Percentiles rank a stretch among this genome's conserved stretches.
Conservation (phyloP, 2,888 invertebrate genomes). For the Pristionchus entomophagus region DNA sequence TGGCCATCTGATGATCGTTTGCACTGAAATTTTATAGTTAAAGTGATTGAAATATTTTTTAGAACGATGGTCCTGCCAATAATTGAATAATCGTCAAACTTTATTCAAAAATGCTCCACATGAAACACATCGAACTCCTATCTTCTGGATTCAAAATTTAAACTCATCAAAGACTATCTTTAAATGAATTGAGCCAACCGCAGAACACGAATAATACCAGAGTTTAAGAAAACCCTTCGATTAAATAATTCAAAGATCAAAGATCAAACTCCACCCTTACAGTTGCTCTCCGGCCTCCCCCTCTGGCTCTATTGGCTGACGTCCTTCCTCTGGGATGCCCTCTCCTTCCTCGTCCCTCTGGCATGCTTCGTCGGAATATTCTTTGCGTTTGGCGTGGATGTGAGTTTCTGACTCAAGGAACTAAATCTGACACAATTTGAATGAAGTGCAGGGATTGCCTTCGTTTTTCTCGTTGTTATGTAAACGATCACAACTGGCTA, state of each 20-base stretch:
- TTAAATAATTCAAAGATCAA: too few relatives aligned
- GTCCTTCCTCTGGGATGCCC: slow-evolving; percentile 67
- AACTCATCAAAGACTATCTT: too few relatives aligned
- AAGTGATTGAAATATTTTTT: background rate
- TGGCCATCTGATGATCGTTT: too few relatives aligned
- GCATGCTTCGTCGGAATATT: slow-evolving; percentile 63
- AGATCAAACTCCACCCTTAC: too few relatives aligned
- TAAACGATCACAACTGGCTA: background rate
- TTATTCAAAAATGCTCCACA: background rate
- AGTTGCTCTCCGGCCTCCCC: slow-evolving; percentile 64
- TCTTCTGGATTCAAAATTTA: too few relatives aligned
- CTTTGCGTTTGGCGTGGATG: slow-evolving; percentile 61
- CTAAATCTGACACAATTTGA: background rate
- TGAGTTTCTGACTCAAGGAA: background rate
- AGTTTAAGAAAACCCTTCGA: too few relatives aligned
- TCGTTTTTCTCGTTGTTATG: background rate
- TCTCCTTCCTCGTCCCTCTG: slow-evolving; percentile 62
- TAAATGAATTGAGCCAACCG: too few relatives aligned
- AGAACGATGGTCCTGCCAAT: background rate
- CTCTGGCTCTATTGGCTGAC: slow-evolving; percentile 71
- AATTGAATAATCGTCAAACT: background rate
- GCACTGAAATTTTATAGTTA: background rate
- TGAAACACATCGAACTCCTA: background rate
- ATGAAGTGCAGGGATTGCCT: background rate
- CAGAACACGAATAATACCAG: too few relatives aligned